These are phyloP conservation scores for Cecidostiba fungosa DNA, from an alignment of 2,888 invertebrate genomes.

Conservation along the genomic window DNA sequence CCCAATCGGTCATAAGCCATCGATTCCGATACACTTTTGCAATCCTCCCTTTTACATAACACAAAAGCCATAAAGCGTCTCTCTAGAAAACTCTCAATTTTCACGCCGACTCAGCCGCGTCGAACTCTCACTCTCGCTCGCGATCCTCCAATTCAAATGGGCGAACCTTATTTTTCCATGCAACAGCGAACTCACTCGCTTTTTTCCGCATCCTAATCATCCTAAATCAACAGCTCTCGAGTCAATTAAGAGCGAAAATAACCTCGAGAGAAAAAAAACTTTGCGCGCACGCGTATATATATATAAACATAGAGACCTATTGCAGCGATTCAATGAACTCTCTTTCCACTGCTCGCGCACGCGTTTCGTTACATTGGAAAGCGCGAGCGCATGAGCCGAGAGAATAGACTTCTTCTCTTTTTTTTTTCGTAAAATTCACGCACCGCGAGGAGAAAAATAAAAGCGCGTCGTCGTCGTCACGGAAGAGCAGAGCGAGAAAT, in stretches of 20 bases:
- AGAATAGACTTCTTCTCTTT: neutral
- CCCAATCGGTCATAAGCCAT: neutral
- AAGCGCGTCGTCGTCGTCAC: conserved; percentile 31
- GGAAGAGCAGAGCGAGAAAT: conserved; percentile 60
- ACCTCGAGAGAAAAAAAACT: neutral
- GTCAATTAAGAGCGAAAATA: conserved; percentile 20
- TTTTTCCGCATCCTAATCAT: conserved; percentile 28
- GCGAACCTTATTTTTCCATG: neutral
- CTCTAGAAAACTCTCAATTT: neutral
- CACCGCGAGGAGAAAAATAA: conserved; percentile 15
- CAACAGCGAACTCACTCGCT: neutral
- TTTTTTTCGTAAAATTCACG: neutral
- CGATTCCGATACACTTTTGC: neutral
- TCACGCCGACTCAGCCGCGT: neutral
- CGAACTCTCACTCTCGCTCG: neutral
- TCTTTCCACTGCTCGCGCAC: conserved; percentile 16
- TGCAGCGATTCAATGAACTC: conserved; percentile 23
- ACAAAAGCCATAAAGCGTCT: neutral
- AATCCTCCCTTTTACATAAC: neutral
- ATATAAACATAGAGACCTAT: neutral
- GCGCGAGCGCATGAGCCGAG: neutral
- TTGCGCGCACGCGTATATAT: neutral
- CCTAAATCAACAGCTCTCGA: conserved; percentile 11
- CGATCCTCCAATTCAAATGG: neutral
- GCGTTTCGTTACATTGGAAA: conserved; percentile 14